Conservation (phyloP, 2,113 vertebrate genomes). For the Thunnus thynnus region DNA sequence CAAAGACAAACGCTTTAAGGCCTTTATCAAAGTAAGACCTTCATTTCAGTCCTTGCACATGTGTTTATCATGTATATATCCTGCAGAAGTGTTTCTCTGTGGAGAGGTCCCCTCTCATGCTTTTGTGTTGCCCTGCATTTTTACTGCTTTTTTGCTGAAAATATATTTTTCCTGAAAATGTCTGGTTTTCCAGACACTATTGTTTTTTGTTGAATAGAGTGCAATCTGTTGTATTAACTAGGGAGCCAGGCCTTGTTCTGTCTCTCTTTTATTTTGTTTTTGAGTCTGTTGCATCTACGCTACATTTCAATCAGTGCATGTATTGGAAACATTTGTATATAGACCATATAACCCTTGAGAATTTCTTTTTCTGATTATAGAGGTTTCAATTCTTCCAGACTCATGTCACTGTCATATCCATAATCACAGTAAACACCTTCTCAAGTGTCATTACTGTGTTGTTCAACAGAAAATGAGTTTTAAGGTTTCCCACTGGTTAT, state of each 20-base stretch:
- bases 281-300: not conserved
- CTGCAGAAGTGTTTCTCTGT: not conserved
- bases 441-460: conserved; percentile 17
- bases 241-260: not conserved
- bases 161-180: not conserved
- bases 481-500: conserved; percentile 5
- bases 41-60: not conserved
- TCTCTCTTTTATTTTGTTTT: not conserved
- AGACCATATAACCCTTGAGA: not conserved
- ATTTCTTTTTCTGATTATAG: not conserved
- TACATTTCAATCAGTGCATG: conserved; percentile 2
- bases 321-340: not conserved
- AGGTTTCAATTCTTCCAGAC: not conserved
- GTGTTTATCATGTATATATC: not conserved
- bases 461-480: not conserved
- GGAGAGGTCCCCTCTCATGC: not conserved
- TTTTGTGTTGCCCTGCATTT: not conserved
- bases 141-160: conserved; percentile 7
- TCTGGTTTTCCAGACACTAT: not conserved
- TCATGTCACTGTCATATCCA: not conserved
- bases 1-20: conserved; percentile 96
- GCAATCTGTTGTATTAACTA: not conserved
- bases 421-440: conserved; percentile 33
- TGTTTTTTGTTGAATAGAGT: not conserved
- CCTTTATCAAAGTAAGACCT: conserved; percentile 91